These are phyloP conservation scores for Pseudoips prasinana DNA, from an alignment of 2,888 invertebrate species.

Conservation along the genomic window DNA sequence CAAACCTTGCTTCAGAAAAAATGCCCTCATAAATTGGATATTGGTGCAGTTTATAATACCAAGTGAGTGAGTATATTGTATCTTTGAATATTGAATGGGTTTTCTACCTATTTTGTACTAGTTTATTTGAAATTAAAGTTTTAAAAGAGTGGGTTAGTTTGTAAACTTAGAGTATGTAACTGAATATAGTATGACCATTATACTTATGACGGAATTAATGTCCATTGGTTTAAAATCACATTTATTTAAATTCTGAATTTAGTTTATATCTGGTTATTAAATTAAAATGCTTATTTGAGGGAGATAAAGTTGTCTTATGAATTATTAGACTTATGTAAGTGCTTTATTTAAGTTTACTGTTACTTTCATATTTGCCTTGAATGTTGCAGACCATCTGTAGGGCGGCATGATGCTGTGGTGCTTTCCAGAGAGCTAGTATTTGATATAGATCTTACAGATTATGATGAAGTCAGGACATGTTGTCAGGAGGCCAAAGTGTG, in stretches of 20 bases:
- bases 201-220: neutral
- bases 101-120: too few relatives aligned
- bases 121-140: too few relatives aligned
- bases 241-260: neutral
- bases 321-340: too few relatives aligned
- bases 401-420: constrained; percentile 77
- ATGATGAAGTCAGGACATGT: constrained; percentile 97
- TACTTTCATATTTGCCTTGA: too few relatives aligned
- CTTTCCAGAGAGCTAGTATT: constrained; percentile 96
- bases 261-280: too few relatives aligned
- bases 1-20: constrained; percentile 89
- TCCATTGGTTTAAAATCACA: neutral
- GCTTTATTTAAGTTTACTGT: too few relatives aligned
- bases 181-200: too few relatives aligned
- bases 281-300: too few relatives aligned
- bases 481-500: constrained; percentile 96
- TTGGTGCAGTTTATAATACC: constrained; percentile 93
- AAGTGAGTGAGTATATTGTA: constrained; percentile 59
- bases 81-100: neutral
- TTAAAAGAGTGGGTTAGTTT: neutral
- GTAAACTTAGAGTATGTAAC: neutral
- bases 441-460: constrained; percentile 99
- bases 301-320: too few relatives aligned
- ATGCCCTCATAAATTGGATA: constrained; percentile 96
- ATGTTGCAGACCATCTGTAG: constrained; percentile 79